These are phyloP conservation scores for Lithophane semibrunnea DNA, from an alignment of 2,888 invertebrate genomes.

Conservation along the genomic window DNA sequence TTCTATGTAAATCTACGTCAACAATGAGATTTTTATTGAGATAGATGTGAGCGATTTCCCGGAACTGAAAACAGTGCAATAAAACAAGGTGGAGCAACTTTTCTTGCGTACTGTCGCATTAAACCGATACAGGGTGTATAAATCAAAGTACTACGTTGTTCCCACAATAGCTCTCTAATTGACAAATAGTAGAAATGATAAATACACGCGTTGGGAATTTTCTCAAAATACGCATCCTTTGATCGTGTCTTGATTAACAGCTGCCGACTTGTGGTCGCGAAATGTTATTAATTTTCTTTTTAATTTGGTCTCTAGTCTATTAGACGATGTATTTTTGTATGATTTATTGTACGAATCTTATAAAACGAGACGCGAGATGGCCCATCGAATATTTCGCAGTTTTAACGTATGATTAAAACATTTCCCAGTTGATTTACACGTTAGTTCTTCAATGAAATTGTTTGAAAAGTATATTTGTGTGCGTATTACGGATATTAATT, in stretches of 20 bases:
- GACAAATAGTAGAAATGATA: slow-evolving; percentile 90
- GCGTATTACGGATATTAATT: slow-evolving; percentile 46
- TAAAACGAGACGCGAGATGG: slow-evolving; percentile 72
- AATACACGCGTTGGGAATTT: slow-evolving; percentile 86
- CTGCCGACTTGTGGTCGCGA: slow-evolving; percentile 82
- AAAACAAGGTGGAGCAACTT: slow-evolving; percentile 66
- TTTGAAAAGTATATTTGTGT: slow-evolving; percentile 46
- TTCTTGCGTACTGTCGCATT: slow-evolving; percentile 58
- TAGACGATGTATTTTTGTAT: slow-evolving; percentile 78
- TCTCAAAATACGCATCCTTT: slow-evolving; percentile 87
- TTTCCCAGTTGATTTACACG: slow-evolving; percentile 67
- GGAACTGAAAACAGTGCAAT: slow-evolving; percentile 63
- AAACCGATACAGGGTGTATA: slow-evolving; percentile 80
- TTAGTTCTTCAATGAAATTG: slow-evolving; percentile 58
- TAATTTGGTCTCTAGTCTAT: slow-evolving; percentile 83
- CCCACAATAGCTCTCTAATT: slow-evolving; percentile 89
- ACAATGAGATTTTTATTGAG: slow-evolving; percentile 69
- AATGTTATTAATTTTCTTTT: slow-evolving; percentile 89
- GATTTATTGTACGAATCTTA: slow-evolving; percentile 76
- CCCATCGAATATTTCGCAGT: slow-evolving; percentile 69
- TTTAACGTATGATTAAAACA: slow-evolving; percentile 68
- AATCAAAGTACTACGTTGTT: slow-evolving; percentile 87
- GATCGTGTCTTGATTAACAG: slow-evolving; percentile 89
- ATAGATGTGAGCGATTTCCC: slow-evolving; percentile 59
- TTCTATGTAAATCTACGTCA: slow-evolving; percentile 65